Evolutionary conservation across 2,113 vertebrate genomes (phyloP), one percentile per base, ranked within the genome.

Genomic region (Podarcis muralis): DNA sequence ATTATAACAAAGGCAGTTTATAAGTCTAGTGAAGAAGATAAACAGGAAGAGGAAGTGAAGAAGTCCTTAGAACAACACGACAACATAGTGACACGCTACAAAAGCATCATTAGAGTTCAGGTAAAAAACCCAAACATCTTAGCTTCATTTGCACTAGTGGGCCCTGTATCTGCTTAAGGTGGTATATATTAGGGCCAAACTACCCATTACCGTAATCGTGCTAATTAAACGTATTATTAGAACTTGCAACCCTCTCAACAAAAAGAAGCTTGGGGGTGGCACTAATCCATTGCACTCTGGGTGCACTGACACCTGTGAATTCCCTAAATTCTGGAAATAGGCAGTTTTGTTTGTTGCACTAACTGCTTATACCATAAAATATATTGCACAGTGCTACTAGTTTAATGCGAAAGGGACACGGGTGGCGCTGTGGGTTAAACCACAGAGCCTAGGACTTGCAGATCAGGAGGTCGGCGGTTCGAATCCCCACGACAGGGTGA

Each of bases 21-120:
- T 94, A 99, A 99, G 94, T 99, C 99, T 84, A 99, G 97, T 13
- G 99, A 99, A 95, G 99, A 99, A 92, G 99, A 99, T 92, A 98
- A 99, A 93, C 98, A 99, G 93, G 99, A 99, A 91, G 99, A 99
- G 91, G 99, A 99, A 90, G 98, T 99, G 85, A 99, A 99, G 96
- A 99, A 99, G 97, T 98, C 98, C 0, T 87, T 99, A 93, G 99
- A 99, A 88, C 98, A 99, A 74, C 98, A 99, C 30, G 99, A 99
- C 97, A 99, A 96, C 95, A 99, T 99, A 43, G 98, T 99, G 92
- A 98, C 98, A 88, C 99, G 98, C 95, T 99, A 99, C 95, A 99
- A 99, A 95, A 99, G 98, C 86, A 97, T 99, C 94, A 99, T 99
- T 87, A 97, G 99, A 92, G 99, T 99, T 80, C 99, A 99, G 97